Evolutionary conservation across 2,888 invertebrate species (phyloP), one percentile per base, ranked within the genome.

Genomic region (Nemotelus nigrinus): DNA sequence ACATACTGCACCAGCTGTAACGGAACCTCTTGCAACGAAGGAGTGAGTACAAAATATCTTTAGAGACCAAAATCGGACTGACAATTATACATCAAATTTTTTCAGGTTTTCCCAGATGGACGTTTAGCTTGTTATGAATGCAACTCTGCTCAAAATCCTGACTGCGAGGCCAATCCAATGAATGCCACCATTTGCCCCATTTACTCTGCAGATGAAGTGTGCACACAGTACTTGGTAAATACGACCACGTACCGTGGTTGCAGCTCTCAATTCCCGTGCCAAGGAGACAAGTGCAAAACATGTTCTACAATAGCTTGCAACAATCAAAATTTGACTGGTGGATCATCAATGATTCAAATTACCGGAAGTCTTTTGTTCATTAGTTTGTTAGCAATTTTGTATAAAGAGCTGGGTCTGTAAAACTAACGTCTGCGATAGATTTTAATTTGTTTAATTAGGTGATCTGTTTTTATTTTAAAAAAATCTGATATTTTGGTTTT

Each of bases 31-130:
- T 76, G 76, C 76, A 76, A 76, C 8, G 53, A 76, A 25, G 6
- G 65, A 25, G 76, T 76, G 65, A 44, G 3, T 25, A 44, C 2
- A 43, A 39, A 43, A 2, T 44, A 48, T 47, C 53, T 65, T 0
- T 5, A 1, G 3, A 45, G 44, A 43, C 10, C 5, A 5, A 41
- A 8, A 39, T n/a, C 39, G 8, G 43, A 58, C 25, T 64, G 10
- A 6, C 10, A 39, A 64, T 25, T 25, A 76, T 25, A 5, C 43
- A 7, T 47, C 39, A 3, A 39, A 5, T 2, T n/a, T n/a, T 41
- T 76, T 76, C 25, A 76, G 76, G 7, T 76, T 10, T 76, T 76
- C 76, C 76, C 76, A 41, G 48, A 5, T 3, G 47, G n/a, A 6
- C 74, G 74, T 41, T 10, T 74, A 2, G 2, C 45, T 41, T 74